Conservation (phyloP, 2,797 vertebrate species). For the Protonibea diacanthus region DNA sequence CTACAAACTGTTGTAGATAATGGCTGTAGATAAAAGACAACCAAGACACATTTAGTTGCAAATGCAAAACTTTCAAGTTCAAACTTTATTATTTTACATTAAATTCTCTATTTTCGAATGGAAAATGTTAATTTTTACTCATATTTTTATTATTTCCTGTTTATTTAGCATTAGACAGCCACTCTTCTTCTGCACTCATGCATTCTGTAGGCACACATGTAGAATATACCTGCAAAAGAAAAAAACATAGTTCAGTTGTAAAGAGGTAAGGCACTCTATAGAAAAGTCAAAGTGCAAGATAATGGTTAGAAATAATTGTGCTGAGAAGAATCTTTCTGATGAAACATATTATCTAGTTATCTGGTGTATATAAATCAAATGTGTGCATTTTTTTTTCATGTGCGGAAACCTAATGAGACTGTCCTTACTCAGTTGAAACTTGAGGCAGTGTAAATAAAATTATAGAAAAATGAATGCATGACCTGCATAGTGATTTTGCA, state of each 20-base stretch:
- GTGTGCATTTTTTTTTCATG: neutral
- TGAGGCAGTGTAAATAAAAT: neutral
- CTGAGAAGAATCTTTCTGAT: neutral
- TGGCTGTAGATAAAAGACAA: slow-evolving; percentile 3
- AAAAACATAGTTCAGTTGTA: slow-evolving; percentile 29
- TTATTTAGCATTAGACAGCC: slow-evolving; percentile 81
- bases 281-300: neutral
- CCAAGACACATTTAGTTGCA: slow-evolving; percentile 38
- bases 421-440: neutral
- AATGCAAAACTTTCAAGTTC: slow-evolving; percentile 44
- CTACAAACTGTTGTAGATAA: neutral
- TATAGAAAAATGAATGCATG: neutral
- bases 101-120: slow-evolving; percentile 17
- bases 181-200: slow-evolving; percentile 90
- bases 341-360: neutral
- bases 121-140: slow-evolving; percentile 22
- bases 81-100: slow-evolving; percentile 65
- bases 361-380: neutral
- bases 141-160: slow-evolving; percentile 25
- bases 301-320: neutral
- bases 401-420: neutral
- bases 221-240: slow-evolving; percentile 89
- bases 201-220: slow-evolving; percentile 94
- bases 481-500: neutral
- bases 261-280: neutral